Percentiles rank a stretch among this genome's conserved stretches.
Conservation (phyloP, 2,888 invertebrate genomes). For the Epiblema foenella region DNA sequence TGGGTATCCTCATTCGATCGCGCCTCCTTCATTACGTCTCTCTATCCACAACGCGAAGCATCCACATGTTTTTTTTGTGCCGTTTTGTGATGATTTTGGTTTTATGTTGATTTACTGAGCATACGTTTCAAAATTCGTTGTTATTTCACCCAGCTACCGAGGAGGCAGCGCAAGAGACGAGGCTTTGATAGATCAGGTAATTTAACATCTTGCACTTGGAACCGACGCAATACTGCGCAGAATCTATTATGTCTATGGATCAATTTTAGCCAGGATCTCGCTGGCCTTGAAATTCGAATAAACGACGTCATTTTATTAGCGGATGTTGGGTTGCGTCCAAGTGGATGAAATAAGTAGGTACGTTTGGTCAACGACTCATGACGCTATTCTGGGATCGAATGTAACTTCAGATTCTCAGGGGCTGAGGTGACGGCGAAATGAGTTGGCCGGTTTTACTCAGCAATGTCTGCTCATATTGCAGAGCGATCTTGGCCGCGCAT, state of each 20-base stretch:
- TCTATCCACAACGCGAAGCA: slow-evolving; percentile 60
- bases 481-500: slow-evolving; percentile 56
- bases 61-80: slow-evolving; percentile 75
- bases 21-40: slow-evolving; percentile 24
- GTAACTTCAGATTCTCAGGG: slow-evolving; percentile 50
- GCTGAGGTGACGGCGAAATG: slow-evolving; percentile 52
- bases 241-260: slow-evolving; percentile 9
- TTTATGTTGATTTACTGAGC: slow-evolving; percentile 80
- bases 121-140: slow-evolving; percentile 83
- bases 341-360: slow-evolving; percentile 73
- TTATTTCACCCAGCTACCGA: slow-evolving; percentile 86
- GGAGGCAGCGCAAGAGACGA: slow-evolving; percentile 85
- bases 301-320: slow-evolving; percentile 46
- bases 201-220: slow-evolving; percentile 73
- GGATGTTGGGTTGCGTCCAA: slow-evolving; percentile 80
- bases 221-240: slow-evolving; percentile 64
- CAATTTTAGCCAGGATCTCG: slow-evolving; percentile 17
- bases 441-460: slow-evolving; percentile 49
- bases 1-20: slow-evolving; percentile 33
- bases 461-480: slow-evolving; percentile 45
- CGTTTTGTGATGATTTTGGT: slow-evolving; percentile 82
- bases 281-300: slow-evolving; percentile 41
- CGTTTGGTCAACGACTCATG: slow-evolving; percentile 65
- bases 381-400: slow-evolving; percentile 55
- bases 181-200: slow-evolving; percentile 86